Evolutionary conservation across 2,113 vertebrate species (phyloP).

Genomic region (Riparia riparia): DNA sequence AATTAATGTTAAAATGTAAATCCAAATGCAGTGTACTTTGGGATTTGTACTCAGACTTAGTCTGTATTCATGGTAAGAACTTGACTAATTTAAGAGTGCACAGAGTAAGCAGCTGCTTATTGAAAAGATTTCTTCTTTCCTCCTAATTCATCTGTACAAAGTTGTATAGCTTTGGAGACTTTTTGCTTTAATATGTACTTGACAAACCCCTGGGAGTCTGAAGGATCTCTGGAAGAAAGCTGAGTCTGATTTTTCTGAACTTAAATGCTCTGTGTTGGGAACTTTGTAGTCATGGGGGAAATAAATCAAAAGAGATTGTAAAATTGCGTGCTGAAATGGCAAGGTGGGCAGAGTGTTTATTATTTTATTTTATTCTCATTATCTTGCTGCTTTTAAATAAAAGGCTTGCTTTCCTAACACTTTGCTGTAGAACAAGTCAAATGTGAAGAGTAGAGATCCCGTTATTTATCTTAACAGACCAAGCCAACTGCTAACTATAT

Average conservation of each 20-base stretch:
- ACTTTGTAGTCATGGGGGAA: neutral
- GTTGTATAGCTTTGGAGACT: neutral
- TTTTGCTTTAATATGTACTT: neutral
- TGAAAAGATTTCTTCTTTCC: neutral
- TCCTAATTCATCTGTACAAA: neutral
- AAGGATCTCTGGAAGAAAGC: neutral
- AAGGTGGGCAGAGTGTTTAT: neutral
- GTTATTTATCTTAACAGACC: neutral
- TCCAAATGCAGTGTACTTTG: neutral
- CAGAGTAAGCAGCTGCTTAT: neutral
- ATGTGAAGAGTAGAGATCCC: neutral
- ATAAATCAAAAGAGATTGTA: neutral
- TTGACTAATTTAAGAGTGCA: neutral
- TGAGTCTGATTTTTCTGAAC: neutral
- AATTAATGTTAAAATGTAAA: slow-evolving; percentile 42
- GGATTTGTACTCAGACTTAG: slow-evolving; percentile 13
- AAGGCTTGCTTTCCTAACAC: slow-evolving; percentile 15
- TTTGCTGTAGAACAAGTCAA: slow-evolving; percentile 16
- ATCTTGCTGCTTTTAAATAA: slow-evolving; percentile 1
- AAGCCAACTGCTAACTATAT: neutral
- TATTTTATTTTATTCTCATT: neutral
- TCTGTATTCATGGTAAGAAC: neutral
- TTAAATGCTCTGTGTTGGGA: neutral
- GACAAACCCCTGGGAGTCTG: neutral
- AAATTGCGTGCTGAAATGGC: neutral